Conservation (phyloP, 2,113 vertebrate species). For the Tangachromis dhanisi region DNA sequence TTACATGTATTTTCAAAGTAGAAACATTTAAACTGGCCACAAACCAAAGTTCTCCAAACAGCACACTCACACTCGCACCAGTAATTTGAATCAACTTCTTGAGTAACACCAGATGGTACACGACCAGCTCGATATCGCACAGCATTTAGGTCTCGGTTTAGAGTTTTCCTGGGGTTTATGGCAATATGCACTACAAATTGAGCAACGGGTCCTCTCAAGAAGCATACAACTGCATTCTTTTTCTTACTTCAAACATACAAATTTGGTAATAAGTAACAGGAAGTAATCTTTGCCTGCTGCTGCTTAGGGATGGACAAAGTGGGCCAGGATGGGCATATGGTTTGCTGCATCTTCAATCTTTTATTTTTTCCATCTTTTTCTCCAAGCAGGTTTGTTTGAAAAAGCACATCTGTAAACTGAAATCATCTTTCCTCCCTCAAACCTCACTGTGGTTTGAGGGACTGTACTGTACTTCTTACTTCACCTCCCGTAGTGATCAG, state of each 20-base stretch:
- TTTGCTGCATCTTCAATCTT: background rate
- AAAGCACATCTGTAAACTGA: conserved; percentile 31
- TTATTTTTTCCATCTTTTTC: background rate
- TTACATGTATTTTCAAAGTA: conserved; percentile 1
- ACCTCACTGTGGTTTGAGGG: background rate
- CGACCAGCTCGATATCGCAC: background rate
- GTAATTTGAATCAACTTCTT: background rate
- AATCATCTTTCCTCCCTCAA: background rate
- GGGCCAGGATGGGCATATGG: background rate
- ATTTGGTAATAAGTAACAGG: background rate
- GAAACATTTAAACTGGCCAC: background rate
- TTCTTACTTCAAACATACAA: background rate
- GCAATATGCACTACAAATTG: background rate
- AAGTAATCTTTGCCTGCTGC: background rate
- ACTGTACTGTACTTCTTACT: background rate
- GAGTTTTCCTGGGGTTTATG: background rate
- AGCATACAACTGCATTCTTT: background rate
- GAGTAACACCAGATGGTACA: conserved; percentile 47
- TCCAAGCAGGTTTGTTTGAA: background rate
- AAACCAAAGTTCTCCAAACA: background rate
- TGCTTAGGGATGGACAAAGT: background rate
- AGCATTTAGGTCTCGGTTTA: background rate
- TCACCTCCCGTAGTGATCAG: background rate
- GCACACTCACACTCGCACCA: background rate
- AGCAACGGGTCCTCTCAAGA: background rate